phyloP scores from a whole-genome alignment of 2,888 invertebrate species.

The Drosophila austrosaltans region DNA sequence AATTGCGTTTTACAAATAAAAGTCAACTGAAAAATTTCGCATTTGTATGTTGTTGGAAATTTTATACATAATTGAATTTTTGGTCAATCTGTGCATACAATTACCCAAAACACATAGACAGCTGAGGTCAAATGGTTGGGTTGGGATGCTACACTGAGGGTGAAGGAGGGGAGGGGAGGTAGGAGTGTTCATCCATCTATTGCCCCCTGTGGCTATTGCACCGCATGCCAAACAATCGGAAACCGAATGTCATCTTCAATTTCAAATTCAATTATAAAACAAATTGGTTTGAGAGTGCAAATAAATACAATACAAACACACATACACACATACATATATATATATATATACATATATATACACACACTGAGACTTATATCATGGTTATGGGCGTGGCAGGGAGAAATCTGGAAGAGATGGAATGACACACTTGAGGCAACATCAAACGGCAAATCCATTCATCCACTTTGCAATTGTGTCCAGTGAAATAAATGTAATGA shows the following conservation, averaged over 20 bases:
- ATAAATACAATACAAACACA: constrained; percentile 56
- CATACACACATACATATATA: constrained; percentile 19
- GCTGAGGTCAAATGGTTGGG: constrained; percentile 49
- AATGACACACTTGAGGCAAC: constrained; percentile 54
- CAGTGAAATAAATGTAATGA: constrained; percentile 77
- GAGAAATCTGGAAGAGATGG: constrained; percentile 1
- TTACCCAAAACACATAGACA: constrained; percentile 59
- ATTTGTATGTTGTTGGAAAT: constrained; percentile 67
- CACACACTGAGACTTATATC: neutral
- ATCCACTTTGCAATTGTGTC: constrained; percentile 76
- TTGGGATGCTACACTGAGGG: constrained; percentile 26
- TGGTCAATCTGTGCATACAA: constrained; percentile 73
- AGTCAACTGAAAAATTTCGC: constrained; percentile 59
- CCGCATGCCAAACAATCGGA: constrained; percentile 74
- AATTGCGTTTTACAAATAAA: constrained; percentile 64
- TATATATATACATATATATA: no score
- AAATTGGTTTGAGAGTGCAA: constrained; percentile 78
- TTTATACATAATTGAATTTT: constrained; percentile 81
- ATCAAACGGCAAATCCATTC: constrained; percentile 75
- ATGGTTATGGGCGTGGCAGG: constrained; percentile 10
- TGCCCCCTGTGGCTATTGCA: constrained; percentile 66
- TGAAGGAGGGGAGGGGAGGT: constrained; percentile 17
- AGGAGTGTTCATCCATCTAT: constrained; percentile 25
- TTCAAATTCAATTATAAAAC: constrained; percentile 83
- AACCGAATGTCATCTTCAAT: constrained; percentile 82